These are phyloP conservation scores for Philereme vetulata DNA, from an alignment of 2,888 invertebrate species.

Conservation along the genomic window DNA sequence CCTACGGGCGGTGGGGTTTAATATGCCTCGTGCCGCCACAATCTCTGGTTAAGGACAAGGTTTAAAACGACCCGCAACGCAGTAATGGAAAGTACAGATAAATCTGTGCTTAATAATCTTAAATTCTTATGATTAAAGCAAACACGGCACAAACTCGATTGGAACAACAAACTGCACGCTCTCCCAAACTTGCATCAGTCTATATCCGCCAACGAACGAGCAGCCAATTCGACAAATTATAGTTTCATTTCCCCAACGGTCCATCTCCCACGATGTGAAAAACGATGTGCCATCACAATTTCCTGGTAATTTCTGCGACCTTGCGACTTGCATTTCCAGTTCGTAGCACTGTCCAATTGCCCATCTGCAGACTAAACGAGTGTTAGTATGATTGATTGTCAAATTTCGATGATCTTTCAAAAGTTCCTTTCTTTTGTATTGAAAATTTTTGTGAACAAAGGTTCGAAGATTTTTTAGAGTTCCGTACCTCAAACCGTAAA, in stretches of 20 bases:
- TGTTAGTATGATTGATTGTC: too few relatives aligned
- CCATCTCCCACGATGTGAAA: conserved; percentile 32
- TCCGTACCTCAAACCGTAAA: too few relatives aligned
- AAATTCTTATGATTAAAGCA: not conserved
- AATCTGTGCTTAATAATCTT: too few relatives aligned
- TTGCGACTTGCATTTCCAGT: conserved; percentile 6
- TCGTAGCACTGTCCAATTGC: not conserved
- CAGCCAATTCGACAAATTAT: conserved; percentile 62
- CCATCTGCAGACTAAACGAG: not conserved
- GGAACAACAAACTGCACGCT: conserved; percentile 9
- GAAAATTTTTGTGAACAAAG: too few relatives aligned
- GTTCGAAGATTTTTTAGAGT: too few relatives aligned
- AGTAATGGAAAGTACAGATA: too few relatives aligned
- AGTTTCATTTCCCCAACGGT: conserved; percentile 58
- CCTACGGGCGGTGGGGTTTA: too few relatives aligned
- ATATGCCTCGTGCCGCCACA: too few relatives aligned
- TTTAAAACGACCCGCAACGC: too few relatives aligned
- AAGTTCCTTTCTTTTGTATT: too few relatives aligned
- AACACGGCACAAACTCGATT: not conserved
- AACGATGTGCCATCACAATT: conserved; percentile 31
- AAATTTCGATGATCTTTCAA: too few relatives aligned
- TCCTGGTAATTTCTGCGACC: conserved; percentile 25
- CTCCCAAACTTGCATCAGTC: conserved; percentile 45
- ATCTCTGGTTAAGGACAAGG: too few relatives aligned
- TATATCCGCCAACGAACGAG: conserved; percentile 60